phyloP scores from a whole-genome alignment of 2,888 invertebrate genomes.

The Synanthedon formicaeformis region DNA sequence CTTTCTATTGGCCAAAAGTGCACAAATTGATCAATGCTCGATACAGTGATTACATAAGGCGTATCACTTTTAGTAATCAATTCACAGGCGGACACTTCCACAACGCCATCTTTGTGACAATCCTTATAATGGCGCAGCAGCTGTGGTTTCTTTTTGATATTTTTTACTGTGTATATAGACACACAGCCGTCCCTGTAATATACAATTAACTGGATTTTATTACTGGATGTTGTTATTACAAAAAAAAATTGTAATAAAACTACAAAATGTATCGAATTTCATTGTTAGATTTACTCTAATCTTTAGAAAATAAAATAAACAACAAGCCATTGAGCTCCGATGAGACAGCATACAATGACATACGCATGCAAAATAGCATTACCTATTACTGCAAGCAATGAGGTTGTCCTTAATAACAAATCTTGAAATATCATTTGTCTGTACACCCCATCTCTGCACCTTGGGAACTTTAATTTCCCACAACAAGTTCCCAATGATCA shows the following conservation, averaged over 20 bases:
- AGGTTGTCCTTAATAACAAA: slow-evolving; percentile 39
- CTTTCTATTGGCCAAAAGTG: background rate
- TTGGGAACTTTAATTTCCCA: slow-evolving; percentile 47
- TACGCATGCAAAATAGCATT: slow-evolving; percentile 1
- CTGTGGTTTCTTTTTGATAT: slow-evolving; percentile 23
- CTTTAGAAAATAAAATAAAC: no score
- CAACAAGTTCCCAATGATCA: slow-evolving; percentile 14
- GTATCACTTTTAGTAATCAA: slow-evolving; percentile 17
- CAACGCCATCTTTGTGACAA: slow-evolving; percentile 38
- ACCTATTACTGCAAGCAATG: slow-evolving; percentile 59
- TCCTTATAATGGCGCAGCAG: slow-evolving; percentile 32
- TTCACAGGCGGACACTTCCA: slow-evolving; percentile 53
- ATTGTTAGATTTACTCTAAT: no score
- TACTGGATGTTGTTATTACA: no score
- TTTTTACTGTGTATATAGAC: slow-evolving; percentile 26
- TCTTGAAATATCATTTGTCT: slow-evolving; percentile 59
- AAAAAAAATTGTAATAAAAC: no score
- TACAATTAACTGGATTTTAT: no score
- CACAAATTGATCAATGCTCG: slow-evolving; percentile 11
- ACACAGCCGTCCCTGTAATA: slow-evolving; percentile 51
- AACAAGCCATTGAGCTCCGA: no score
- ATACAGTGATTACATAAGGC: slow-evolving; percentile 29
- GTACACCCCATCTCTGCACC: slow-evolving; percentile 35
- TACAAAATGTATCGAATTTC: no score
- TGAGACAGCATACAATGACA: no score